phyloP scores from a whole-genome alignment of 2,888 invertebrate species.

The Bombylius discolor region DNA sequence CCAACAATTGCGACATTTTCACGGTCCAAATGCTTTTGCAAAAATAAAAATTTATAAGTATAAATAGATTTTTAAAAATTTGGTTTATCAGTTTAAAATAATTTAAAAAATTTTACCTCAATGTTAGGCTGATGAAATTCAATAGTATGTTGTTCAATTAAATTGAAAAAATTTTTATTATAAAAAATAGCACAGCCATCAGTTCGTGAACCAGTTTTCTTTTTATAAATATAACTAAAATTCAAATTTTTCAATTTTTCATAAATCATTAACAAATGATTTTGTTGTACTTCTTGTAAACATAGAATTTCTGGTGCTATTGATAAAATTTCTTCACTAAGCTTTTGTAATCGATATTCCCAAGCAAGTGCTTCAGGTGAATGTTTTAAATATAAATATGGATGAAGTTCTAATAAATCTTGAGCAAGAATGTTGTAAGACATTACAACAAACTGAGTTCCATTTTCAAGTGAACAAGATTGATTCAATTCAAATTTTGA shows the following conservation, averaged over 20 bases:
- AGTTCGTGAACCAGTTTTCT: constrained; percentile 60
- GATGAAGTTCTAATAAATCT: constrained; percentile 58
- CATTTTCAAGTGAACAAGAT: neutral
- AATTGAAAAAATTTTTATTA: constrained; percentile 49
- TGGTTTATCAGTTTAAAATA: neutral
- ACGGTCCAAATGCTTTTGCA: constrained; percentile 50
- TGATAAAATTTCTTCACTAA: constrained; percentile 39
- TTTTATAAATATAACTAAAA: constrained; percentile 65
- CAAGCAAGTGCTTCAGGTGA: constrained; percentile 47
- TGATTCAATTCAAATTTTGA: neutral
- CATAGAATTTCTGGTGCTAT: constrained; percentile 40
- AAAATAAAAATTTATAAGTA: neutral
- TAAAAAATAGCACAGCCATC: constrained; percentile 92
- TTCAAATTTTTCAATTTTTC: constrained; percentile 35
- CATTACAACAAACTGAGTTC: constrained; percentile 48
- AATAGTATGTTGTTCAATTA: constrained; percentile 53
- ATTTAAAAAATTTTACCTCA: constrained; percentile 9
- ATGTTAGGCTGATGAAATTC: constrained; percentile 46
- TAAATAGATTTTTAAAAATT: neutral
- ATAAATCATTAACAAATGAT: constrained; percentile 54
- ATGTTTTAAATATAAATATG: constrained; percentile 54
- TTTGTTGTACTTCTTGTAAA: constrained; percentile 78
- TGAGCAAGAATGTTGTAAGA: constrained; percentile 86
- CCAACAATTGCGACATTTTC: constrained; percentile 80
- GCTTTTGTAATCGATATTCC: constrained; percentile 46